Conservation (phyloP, 2,797 vertebrate species). For the Pyrocephalus nanus region DNA sequence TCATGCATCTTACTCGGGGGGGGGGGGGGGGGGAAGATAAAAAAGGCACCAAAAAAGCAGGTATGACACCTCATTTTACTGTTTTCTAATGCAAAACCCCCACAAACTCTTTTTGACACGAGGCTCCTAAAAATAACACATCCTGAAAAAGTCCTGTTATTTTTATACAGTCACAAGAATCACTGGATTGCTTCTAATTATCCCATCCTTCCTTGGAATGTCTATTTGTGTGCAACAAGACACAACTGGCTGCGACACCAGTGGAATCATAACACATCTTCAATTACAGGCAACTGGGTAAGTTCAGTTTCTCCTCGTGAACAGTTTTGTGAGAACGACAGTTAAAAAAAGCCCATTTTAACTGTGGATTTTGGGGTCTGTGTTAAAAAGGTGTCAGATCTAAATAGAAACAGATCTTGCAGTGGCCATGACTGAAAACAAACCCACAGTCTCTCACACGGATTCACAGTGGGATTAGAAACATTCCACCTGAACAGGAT, state of each 20-base stretch:
- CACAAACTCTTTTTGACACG: neutral
- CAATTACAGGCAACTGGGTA: constrained; percentile 18
- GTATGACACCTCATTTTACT: neutral
- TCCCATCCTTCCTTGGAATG: constrained; percentile 46
- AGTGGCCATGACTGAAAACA: neutral
- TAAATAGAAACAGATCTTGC: neutral
- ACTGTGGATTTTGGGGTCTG: neutral
- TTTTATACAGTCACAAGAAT: constrained; percentile 54
- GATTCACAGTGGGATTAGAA: neutral
- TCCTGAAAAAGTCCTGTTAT: constrained; percentile 16
- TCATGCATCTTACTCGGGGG: neutral
- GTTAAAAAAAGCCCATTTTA: neutral
- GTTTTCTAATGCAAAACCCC: neutral
- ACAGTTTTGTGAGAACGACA: neutral
- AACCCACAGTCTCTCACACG: neutral
- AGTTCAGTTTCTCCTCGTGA: constrained; percentile 5
- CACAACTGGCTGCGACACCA: constrained; percentile 29
- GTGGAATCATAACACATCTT: neutral
- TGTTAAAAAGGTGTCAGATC: neutral
- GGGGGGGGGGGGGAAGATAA: too few relatives aligned
- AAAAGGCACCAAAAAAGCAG: neutral
- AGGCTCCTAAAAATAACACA: constrained; percentile 39
- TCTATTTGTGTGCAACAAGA: constrained; percentile 45
- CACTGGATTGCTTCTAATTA: constrained; percentile 61
- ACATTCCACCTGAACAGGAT: neutral